A percentile compares a stretch with the other conserved stretches of the same genome.
Conservation (phyloP, 2,797 vertebrate species). For the Schizopygopsis malacanthus region DNA sequence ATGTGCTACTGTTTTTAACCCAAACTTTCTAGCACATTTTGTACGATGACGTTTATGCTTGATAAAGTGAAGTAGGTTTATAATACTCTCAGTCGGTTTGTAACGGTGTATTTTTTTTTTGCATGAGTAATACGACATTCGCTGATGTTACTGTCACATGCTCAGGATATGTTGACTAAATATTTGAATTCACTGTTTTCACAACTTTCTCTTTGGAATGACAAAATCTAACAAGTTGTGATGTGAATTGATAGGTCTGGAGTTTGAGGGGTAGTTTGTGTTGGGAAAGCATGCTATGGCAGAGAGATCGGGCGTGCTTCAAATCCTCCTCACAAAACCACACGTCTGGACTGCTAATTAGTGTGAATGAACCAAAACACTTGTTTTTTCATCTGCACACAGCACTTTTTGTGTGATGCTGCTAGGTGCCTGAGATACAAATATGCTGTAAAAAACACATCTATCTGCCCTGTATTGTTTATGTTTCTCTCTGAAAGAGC, state of each 20-base stretch:
- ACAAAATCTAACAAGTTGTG: constrained; percentile 22
- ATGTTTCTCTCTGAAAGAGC: constrained; percentile 18
- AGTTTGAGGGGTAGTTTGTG: constrained; percentile 22
- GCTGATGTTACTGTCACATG: not conserved
- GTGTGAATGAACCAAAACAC: constrained; percentile 29
- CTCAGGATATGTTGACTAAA: constrained; percentile 5
- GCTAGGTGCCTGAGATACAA: constrained; percentile 27
- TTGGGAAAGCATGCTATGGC: constrained; percentile 26
- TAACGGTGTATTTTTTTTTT: constrained; percentile 5
- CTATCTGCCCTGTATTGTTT: not conserved
- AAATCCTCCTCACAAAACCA: constrained; percentile 27
- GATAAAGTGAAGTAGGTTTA: constrained; percentile 32
- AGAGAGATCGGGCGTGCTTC: constrained; percentile 30
- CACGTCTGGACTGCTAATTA: constrained; percentile 42
- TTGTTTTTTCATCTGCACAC: constrained; percentile 17
- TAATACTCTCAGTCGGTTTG: constrained; percentile 30
- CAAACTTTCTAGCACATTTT: constrained; percentile 40
- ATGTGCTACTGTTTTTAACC: not conserved
- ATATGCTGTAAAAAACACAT: not conserved
- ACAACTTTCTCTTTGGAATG: not conserved
- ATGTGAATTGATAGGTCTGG: constrained; percentile 11
- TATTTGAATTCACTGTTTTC: not conserved
- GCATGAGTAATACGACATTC: not conserved
- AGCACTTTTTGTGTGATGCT: constrained; percentile 4
- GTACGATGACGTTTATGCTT: constrained; percentile 30